phyloP scores from a whole-genome alignment of 2,888 invertebrate species.

The Slavum lentiscoides region DNA sequence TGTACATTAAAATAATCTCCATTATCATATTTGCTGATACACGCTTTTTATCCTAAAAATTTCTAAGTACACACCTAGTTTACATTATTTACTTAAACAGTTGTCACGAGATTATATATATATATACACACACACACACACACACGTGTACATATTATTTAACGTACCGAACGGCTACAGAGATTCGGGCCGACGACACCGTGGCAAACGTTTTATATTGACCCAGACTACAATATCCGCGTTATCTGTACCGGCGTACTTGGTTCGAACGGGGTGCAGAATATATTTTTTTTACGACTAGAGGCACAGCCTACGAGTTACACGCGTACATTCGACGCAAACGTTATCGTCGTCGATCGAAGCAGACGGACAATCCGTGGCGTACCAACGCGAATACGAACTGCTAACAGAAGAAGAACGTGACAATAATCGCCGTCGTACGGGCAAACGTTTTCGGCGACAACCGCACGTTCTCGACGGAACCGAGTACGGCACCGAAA shows the following conservation, averaged over 20 bases:
- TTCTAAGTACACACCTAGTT: constrained; percentile 25
- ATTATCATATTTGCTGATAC: constrained; percentile 46
- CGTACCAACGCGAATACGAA: too few species aligned
- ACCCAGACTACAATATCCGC: background rate
- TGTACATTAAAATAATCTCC: constrained; percentile 28
- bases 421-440: too few species aligned
- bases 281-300: background rate
- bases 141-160: background rate
- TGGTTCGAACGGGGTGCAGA: background rate
- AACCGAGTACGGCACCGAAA: too few species aligned
- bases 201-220: background rate
- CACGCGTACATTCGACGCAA: background rate
- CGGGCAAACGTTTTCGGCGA: too few species aligned
- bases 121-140: background rate
- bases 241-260: too few species aligned
- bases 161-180: background rate
- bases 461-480: too few species aligned
- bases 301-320: too few species aligned
- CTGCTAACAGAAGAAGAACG: too few species aligned
- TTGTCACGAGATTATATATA: constrained; percentile 8
- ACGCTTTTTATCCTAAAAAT: constrained; percentile 14
- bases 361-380: background rate
- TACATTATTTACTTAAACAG: constrained; percentile 25
- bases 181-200: background rate
- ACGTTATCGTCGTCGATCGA: background rate